Conservation (phyloP, 2,888 invertebrate species). For the Germaria angustata region DNA sequence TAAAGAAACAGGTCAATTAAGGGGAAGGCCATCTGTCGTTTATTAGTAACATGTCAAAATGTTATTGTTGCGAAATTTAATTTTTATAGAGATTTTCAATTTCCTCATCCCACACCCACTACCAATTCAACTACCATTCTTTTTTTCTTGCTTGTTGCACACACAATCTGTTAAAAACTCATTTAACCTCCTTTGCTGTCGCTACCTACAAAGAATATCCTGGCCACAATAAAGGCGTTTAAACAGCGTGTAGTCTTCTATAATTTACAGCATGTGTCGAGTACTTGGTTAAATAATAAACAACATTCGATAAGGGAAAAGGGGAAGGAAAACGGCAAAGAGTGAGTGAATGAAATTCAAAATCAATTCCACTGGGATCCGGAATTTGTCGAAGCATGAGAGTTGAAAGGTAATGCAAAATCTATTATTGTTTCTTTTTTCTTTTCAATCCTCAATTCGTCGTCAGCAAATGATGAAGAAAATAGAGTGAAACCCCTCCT, state of each 20-base stretch:
- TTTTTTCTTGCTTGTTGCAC: not conserved
- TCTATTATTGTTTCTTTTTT: conserved; percentile 66
- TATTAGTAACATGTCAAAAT: conserved; percentile 65
- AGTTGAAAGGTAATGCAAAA: conserved; percentile 67
- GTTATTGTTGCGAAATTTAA: conserved; percentile 62
- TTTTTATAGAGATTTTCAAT: conserved; percentile 32
- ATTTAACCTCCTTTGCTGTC: conserved; percentile 58
- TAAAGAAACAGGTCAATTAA: conserved; percentile 64
- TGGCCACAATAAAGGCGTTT: conserved; percentile 65
- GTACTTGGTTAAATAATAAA: conserved; percentile 44
- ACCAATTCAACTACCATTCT: conserved; percentile 4
- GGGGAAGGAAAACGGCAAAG: not conserved
- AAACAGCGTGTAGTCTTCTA: conserved; percentile 65
- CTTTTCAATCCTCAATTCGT: conserved; percentile 28
- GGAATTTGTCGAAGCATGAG: conserved; percentile 64
- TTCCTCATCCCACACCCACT: conserved; percentile 8
- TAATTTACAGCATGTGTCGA: conserved; percentile 67
- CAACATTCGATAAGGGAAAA: not conserved
- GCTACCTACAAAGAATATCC: conserved; percentile 23
- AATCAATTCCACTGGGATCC: conserved; percentile 62
- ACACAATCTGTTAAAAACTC: conserved; percentile 59
- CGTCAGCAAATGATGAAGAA: conserved; percentile 35
- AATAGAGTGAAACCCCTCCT: conserved; percentile 25
- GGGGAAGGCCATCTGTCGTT: conserved; percentile 65
- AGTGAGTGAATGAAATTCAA: conserved; percentile 39